A percentile compares a stretch with the other conserved stretches of the same genome.
Evolutionary conservation across 2,888 invertebrate genomes (phyloP).

Genomic region (Ennomos erosarius): DNA sequence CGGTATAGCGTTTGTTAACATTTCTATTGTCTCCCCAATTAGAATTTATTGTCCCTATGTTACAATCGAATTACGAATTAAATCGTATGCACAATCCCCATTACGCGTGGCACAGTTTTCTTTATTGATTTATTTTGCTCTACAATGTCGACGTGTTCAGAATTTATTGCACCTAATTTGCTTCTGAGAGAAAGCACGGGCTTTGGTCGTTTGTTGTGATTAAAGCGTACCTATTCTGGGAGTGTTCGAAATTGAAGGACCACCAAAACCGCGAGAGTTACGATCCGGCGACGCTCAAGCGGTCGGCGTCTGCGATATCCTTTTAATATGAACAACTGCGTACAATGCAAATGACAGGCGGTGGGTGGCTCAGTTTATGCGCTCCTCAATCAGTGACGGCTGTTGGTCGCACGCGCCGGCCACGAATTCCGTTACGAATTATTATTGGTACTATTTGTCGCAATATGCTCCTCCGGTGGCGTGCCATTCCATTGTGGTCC

Average conservation of each 20-base stretch:
- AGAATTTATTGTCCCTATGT: conserved; percentile 70
- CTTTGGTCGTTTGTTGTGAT: conserved; percentile 37
- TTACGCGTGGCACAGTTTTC: conserved; percentile 66
- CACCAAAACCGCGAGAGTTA: conserved; percentile 38
- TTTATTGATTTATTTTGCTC: conserved; percentile 68
- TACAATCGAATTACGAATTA: conserved; percentile 65
- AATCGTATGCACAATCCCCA: conserved; percentile 54
- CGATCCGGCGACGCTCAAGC: conserved; percentile 24
- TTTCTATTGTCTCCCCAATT: conserved; percentile 57
- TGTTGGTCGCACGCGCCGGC: conserved; percentile 74
- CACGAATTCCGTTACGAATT: conserved; percentile 62
- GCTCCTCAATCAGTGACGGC: conserved; percentile 73
- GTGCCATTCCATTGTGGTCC: conserved; percentile 45
- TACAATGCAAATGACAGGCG: conserved; percentile 65
- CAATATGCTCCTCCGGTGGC: conserved; percentile 54
- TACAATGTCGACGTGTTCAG: conserved; percentile 45
- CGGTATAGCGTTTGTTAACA: conserved; percentile 32
- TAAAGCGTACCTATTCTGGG: conserved; percentile 35
- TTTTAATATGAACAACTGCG: conserved; percentile 47
- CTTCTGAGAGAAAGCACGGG: conserved; percentile 38
- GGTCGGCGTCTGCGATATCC: conserved; percentile 43
- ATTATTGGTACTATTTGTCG: conserved; percentile 74
- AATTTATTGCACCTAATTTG: conserved; percentile 51
- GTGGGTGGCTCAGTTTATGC: conserved; percentile 76
- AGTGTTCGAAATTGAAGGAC: conserved; percentile 38